phyloP scores from a whole-genome alignment of 92 coral and sea anemone species.

The Epizoanthus scotinus region DNA sequence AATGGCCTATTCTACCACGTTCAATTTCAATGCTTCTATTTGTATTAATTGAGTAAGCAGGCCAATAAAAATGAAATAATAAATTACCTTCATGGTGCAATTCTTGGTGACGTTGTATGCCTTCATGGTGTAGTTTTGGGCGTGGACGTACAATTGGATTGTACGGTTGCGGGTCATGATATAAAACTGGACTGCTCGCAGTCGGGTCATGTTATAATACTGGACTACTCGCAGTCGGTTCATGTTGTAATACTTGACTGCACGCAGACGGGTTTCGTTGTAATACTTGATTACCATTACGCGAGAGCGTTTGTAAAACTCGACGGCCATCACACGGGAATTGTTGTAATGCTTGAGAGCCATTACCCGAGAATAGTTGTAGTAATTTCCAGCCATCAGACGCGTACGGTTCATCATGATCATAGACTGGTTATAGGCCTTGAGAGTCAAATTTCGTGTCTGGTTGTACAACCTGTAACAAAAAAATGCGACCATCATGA shows the following conservation, averaged over 20 bases:
- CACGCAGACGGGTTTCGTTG: constrained; percentile 61
- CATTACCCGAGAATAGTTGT: constrained; percentile 41
- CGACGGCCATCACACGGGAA: constrained; percentile 52
- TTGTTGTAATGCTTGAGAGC: constrained; percentile 59
- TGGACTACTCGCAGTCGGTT: constrained; percentile 44
- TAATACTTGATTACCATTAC: constrained; percentile 54
- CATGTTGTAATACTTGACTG: constrained; percentile 54
- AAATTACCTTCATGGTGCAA: constrained; percentile 27
- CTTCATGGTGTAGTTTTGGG: constrained; percentile 12
- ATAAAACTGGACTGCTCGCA: constrained; percentile 52
- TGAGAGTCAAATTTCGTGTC: constrained; percentile 65
- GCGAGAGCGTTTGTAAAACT: constrained; percentile 70
- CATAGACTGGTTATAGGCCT: constrained; percentile 60
- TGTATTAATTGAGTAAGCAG: too few relatives aligned
- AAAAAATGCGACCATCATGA: background rate
- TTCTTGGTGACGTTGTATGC: constrained; percentile 34
- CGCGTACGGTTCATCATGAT: constrained; percentile 53
- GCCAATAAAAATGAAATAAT: too few relatives aligned
- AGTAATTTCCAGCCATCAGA: constrained; percentile 48
- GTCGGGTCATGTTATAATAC: constrained; percentile 59
- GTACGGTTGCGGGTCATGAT: constrained; percentile 68
- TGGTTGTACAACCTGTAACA: constrained; percentile 55
- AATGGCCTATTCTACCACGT: too few relatives aligned
- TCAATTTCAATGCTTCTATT: background rate
- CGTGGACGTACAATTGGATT: constrained; percentile 51